Evolutionary conservation across 1,140 invertebrate genomes (phyloP).

Genomic region (Sinella curviseta): DNA sequence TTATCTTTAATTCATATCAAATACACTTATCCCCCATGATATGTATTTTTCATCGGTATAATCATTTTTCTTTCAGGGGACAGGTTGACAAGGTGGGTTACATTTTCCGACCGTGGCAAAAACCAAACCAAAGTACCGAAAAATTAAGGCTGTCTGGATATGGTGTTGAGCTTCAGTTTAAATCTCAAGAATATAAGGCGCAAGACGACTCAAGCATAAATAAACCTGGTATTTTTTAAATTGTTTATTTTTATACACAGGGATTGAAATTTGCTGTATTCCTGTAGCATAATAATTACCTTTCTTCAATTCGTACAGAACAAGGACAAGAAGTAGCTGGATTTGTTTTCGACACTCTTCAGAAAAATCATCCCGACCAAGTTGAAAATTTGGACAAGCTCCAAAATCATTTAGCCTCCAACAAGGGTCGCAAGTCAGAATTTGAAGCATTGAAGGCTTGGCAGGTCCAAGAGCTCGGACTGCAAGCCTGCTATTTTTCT

Average conservation of each 20-base stretch:
- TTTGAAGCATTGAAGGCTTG: constrained; percentile 82
- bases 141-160: constrained; percentile 87
- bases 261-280: neutral
- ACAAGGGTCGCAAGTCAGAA: constrained; percentile 82
- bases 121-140: constrained; percentile 51
- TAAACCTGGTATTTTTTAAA: constrained; percentile 58
- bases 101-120: constrained; percentile 38
- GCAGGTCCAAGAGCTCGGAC: constrained; percentile 94
- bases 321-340: constrained; percentile 77
- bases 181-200: constrained; percentile 94
- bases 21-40: neutral
- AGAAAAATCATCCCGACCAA: constrained; percentile 74
- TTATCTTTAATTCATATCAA: neutral
- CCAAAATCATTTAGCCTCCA: constrained; percentile 64
- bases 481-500: constrained; percentile 66
- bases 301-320: constrained; percentile 54
- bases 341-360: constrained; percentile 78
- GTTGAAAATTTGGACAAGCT: constrained; percentile 71
- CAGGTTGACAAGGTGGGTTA: constrained; percentile 38
- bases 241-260: neutral
- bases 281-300: no score
- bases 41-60: no score
- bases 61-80: constrained; percentile 23
- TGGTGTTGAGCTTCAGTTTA: constrained; percentile 89
- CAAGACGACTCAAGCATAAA: constrained; percentile 86